Percentiles rank a stretch among this genome's conserved stretches.
phyloP scores from a whole-genome alignment of 2,888 invertebrate species.

The Drosophila picticornis region DNA sequence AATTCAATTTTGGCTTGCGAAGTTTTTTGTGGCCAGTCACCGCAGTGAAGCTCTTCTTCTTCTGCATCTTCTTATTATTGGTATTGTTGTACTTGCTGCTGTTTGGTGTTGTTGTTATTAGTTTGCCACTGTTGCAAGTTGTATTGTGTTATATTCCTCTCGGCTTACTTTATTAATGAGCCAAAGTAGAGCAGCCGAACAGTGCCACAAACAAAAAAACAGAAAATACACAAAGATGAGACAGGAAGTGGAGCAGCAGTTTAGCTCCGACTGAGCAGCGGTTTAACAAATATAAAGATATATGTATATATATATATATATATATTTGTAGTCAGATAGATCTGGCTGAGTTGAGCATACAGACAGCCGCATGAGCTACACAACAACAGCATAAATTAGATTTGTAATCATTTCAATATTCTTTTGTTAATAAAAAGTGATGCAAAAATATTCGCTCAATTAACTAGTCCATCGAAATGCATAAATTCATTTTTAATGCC shows the following conservation, averaged over 20 bases:
- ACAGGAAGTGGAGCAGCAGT: conserved; percentile 7
- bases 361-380: conserved; percentile 16
- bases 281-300: conserved; percentile 24
- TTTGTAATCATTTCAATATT: neutral
- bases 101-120: conserved; percentile 30
- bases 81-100: conserved; percentile 14
- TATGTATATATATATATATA: neutral
- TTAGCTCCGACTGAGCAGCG: conserved; percentile 28
- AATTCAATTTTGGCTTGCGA: conserved; percentile 76
- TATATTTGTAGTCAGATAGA: neutral
- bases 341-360: neutral
- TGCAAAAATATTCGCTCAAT: too few relatives aligned
- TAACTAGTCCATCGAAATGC: neutral
- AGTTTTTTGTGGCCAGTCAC: conserved; percentile 73
- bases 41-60: conserved; percentile 39
- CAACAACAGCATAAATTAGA: neutral
- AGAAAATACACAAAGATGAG: neutral
- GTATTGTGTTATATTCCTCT: conserved; percentile 37
- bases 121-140: conserved; percentile 41
- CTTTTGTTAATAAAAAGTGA: neutral
- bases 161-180: conserved; percentile 74
- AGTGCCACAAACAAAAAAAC: neutral
- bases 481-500: neutral
- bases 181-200: conserved; percentile 63
- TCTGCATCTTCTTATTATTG: conserved; percentile 23